phyloP scores from a whole-genome alignment of 2,113 vertebrate genomes.

The Scytalopus superciliaris region DNA sequence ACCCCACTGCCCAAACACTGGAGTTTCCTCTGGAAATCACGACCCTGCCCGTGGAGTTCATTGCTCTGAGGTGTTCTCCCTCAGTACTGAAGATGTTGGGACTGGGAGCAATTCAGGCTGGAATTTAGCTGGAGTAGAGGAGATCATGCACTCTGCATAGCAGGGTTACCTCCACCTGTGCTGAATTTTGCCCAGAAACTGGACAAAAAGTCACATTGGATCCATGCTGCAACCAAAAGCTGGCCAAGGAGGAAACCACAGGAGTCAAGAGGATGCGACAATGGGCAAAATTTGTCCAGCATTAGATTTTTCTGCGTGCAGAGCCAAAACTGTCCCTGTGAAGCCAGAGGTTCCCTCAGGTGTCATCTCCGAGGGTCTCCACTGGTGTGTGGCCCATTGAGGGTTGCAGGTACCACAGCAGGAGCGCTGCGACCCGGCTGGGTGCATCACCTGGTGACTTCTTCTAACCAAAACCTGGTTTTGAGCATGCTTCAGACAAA shows the following conservation, averaged over 20 bases:
- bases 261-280: no score
- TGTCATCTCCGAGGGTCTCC: background rate
- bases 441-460: background rate
- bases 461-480: background rate
- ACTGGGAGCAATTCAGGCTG: rapidly evolving
- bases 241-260: background rate
- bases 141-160: background rate
- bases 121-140: background rate
- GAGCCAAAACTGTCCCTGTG: rapidly evolving
- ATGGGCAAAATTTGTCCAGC: background rate
- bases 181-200: background rate
- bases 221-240: background rate
- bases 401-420: background rate
- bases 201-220: background rate
- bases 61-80: background rate
- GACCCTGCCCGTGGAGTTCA: background rate
- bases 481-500: background rate
- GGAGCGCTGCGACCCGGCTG: background rate
- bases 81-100: rapidly evolving
- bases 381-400: background rate
- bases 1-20: rapidly evolving
- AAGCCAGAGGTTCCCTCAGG: rapidly evolving
- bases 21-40: background rate
- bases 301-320: background rate
- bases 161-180: rapidly evolving